Evolutionary conservation across 2,113 vertebrate genomes (phyloP).

Genomic region (Hippocampus barbouri): DNA sequence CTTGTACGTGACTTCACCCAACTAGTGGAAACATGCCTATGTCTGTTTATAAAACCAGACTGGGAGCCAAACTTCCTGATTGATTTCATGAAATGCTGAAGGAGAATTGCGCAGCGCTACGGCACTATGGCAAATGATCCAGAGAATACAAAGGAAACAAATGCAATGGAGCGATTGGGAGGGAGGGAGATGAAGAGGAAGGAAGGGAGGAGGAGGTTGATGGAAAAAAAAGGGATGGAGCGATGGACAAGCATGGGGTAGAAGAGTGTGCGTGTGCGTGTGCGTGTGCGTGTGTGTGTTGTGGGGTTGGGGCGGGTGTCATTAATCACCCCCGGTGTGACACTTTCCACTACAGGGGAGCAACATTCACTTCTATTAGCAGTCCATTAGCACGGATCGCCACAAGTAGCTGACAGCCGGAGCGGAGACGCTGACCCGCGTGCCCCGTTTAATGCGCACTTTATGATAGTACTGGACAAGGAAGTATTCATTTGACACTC

Average conservation of each 20-base stretch:
- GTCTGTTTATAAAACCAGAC: background rate
- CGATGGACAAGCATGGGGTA: conserved; percentile 46
- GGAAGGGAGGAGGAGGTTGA: conserved; percentile 20
- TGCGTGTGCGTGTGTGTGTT: conserved; percentile 6
- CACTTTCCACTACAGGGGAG: conserved; percentile 62
- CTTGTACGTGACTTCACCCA: background rate
- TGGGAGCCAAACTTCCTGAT: conserved; percentile 19
- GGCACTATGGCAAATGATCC: background rate
- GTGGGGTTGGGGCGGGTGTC: conserved; percentile 47
- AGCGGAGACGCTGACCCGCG: conserved; percentile 58
- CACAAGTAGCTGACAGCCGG: conserved; percentile 66
- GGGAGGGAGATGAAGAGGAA: conserved; percentile 7
- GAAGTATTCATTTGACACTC: background rate
- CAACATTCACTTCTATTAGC: conserved; percentile 73
- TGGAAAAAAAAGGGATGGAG: conserved; percentile 30
- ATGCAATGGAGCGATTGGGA: conserved; percentile 29
- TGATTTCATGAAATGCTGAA: conserved; percentile 8
- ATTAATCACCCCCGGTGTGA: conserved; percentile 75
- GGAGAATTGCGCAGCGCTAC: background rate
- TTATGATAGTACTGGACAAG: conserved; percentile 3
- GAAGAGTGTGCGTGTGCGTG: conserved; percentile 16
- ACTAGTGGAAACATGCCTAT: conserved; percentile 11
- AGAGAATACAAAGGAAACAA: conserved; percentile 40
- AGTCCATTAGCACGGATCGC: conserved; percentile 76
- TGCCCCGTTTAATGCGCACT: conserved; percentile 46